Conservation (phyloP, 1,140 invertebrate genomes). For the Pogonomyrmex californicus region DNA sequence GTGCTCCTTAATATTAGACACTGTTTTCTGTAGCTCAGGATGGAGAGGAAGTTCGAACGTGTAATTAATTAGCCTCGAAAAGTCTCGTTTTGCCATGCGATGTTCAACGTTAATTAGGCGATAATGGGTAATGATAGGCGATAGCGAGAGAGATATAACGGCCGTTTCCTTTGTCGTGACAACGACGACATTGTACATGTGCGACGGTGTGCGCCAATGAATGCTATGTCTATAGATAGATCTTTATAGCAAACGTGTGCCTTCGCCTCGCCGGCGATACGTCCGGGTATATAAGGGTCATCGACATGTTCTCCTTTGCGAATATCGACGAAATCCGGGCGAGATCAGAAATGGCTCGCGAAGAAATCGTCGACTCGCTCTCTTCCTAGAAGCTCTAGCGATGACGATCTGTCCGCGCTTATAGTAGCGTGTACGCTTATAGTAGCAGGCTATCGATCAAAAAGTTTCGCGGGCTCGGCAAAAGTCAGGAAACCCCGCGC, state of each 20-base stretch:
- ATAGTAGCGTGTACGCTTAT: neutral
- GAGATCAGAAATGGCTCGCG: constrained; percentile 2
- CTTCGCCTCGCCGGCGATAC: constrained; percentile 1
- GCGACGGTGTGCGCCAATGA: constrained; percentile 20
- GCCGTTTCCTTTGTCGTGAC: constrained; percentile 31
- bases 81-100: neutral
- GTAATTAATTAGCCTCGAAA: constrained; percentile 2
- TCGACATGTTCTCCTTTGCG: constrained; percentile 32
- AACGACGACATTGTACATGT: constrained; percentile 16
- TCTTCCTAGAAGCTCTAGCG: neutral
- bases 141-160: neutral
- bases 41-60: neutral
- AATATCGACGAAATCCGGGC: constrained; percentile 42
- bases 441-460: constrained; percentile 22
- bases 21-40: neutral
- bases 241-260: constrained; percentile 28
- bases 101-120: neutral
- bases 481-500: neutral
- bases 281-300: constrained; percentile 57
- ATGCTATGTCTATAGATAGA: constrained; percentile 59
- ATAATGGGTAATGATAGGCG: neutral
- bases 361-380: constrained; percentile 7
- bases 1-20: neutral
- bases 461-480: neutral
- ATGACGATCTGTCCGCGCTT: neutral